phyloP scores from a whole-genome alignment of 2,797 vertebrate genomes.

The Tangara arthus region DNA sequence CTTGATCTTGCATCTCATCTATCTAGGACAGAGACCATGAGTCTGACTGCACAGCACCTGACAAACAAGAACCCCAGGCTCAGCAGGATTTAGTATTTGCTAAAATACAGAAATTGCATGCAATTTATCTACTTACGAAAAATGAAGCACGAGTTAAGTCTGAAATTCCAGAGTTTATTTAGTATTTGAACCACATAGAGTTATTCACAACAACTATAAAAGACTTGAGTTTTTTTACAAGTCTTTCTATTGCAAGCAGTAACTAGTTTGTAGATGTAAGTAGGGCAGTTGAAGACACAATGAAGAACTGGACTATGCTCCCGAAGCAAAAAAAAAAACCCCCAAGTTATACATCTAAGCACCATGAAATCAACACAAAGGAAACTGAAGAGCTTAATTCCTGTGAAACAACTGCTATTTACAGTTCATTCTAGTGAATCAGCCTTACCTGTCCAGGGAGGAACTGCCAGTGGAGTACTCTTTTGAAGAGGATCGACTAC shows the following conservation, averaged over 20 bases:
- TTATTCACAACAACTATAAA: not conserved
- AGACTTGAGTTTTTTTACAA: not conserved
- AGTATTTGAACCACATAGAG: not conserved
- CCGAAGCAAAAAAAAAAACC: not conserved
- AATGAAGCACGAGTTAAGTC: not conserved
- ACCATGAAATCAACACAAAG: not conserved
- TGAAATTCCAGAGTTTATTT: not conserved
- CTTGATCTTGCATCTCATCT: not conserved
- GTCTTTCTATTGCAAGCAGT: not conserved
- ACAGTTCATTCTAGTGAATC: not conserved
- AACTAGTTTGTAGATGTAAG: not conserved
- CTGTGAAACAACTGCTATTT: not conserved
- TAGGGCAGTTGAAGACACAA: not conserved
- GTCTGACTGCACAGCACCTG: not conserved
- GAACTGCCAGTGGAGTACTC: conserved; percentile 86
- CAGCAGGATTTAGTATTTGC: not conserved
- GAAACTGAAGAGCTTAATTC: not conserved
- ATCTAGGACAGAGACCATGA: not conserved
- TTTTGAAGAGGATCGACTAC: conserved; percentile 85
- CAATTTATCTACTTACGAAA: not conserved
- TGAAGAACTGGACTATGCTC: not conserved
- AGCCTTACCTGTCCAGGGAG: conserved; percentile 86
- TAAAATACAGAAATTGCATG: not conserved
- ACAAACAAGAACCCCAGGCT: not conserved
- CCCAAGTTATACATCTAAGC: not conserved